These are phyloP conservation scores for Anadara kagoshimensis DNA, from an alignment of 1,140 invertebrate genomes.

Conservation along the genomic window DNA sequence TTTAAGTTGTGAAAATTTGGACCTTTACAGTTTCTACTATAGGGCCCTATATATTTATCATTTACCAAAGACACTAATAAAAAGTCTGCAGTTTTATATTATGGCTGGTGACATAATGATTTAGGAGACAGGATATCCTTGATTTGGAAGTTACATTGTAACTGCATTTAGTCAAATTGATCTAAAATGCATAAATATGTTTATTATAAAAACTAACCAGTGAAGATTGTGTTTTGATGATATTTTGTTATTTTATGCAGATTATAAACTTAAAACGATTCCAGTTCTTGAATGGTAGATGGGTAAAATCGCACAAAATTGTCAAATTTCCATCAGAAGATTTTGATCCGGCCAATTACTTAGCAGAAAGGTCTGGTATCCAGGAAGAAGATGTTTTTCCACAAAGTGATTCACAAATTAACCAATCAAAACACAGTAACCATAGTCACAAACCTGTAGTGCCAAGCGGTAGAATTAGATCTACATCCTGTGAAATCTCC, in stretches of 20 bases:
- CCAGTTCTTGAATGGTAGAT: constrained; percentile 89
- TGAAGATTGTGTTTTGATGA: too few relatives aligned
- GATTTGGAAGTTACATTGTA: too few relatives aligned
- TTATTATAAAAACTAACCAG: too few relatives aligned
- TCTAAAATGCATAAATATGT: too few relatives aligned
- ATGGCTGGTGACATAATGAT: too few relatives aligned
- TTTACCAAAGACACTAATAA: too few relatives aligned
- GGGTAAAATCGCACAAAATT: constrained; percentile 95
- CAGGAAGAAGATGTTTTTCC: constrained; percentile 6
- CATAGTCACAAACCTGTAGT: constrained; percentile 18
- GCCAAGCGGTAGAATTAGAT: constrained; percentile 33
- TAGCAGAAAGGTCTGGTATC: constrained; percentile 47
- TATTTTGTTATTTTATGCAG: constrained; percentile 74
- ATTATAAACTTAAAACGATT: constrained; percentile 93
- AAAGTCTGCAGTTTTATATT: too few relatives aligned
- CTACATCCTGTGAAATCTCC: constrained; percentile 5
- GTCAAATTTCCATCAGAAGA: constrained; percentile 89
- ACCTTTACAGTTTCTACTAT: too few relatives aligned
- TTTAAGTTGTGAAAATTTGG: too few relatives aligned
- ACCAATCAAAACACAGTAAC: constrained; percentile 21
- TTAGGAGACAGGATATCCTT: too few relatives aligned
- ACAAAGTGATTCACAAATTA: constrained; percentile 6
- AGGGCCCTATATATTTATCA: too few relatives aligned
- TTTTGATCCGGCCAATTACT: constrained; percentile 81
- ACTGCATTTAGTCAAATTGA: too few relatives aligned